Evolutionary conservation across 2,888 invertebrate species (phyloP), one percentile per base, ranked within the genome.

Genomic region (Pristionchus mayeri): DNA sequence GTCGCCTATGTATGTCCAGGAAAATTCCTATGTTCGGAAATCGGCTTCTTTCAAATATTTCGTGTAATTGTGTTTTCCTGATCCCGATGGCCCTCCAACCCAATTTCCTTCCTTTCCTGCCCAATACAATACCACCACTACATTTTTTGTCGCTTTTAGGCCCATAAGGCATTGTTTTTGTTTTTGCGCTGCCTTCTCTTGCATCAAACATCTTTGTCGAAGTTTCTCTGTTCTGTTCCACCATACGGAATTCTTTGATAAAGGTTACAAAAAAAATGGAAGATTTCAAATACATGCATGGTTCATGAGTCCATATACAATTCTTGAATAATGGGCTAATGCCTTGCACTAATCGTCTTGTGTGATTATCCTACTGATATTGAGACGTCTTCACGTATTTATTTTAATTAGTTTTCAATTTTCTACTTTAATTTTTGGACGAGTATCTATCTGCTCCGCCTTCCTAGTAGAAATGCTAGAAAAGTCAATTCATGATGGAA

Each of bases 141-240:
- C 9, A 24, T 24, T 71, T 54, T 54, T 21, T 13, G 13, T 18
- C 54, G 54, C 54, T 16, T 54, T 67, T 71, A 71, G 71, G 71
- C 71, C 71, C 71, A 9, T 71, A 71, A 71, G 71, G 71, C 71
- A 37, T 71, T 71, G 71, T 71, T 71, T 24, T 71, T 71, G 71
- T 71, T 71, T 71, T 71, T 30, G 63, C 63, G 37, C n/a, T 71
- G 71, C 37, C 30, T 37, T 44, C 34, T 63, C 11, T 71, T 18
- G 37, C 44, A 40, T 24, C 71, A 71, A 71, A 71, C 24, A 71
- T 71, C 24, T 44, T 71, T 71, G 71, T 71, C 71, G 3, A 71
- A 71, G 40, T 71, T 37, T n/a, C 24, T 71, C 71, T 71, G 71
- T 71, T 24, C 3, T 34, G 16, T 24, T 71, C 71, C 44, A 71